Evolutionary conservation across 2,888 invertebrate species (phyloP), one percentile per base, ranked within the genome.

Genomic region (Gortyna flavago): DNA sequence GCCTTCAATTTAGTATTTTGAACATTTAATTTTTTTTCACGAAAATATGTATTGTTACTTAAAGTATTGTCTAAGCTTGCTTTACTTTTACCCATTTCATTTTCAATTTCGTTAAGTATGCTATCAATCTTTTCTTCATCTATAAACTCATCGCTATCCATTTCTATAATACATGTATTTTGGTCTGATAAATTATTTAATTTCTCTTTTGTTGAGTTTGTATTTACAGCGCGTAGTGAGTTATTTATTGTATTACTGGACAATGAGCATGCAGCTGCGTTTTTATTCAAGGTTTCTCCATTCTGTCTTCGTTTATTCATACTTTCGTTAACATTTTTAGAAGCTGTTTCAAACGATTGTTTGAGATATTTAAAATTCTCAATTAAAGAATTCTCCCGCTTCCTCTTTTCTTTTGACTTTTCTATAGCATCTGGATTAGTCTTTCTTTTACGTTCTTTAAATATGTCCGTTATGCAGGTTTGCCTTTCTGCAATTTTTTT

Each of bases 371-470:
- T 93, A 67, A 95, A 90, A 78, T 94, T 93, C 72, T 95, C 90
- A 67, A 95, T 87, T 25, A 95, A 57, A 83, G 89, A 87, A 82
- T 83, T 92, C 18, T 94, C 93, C 18, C 95, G 91, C 90, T 94
- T 96, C 77, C 92, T 95, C 82, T 96, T 96, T 89, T 96, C 95
- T 82, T 93, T 95, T 0, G 90, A 91, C 51, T 93, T 91, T 57
- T 91, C 90, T 65, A 79, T 78, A 25, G 89, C 80, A 66, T 82
- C 80, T 72, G 84, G 87, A 38, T 78, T 66, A 25, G 44, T 90
- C 77, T 93, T 96, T 84, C 95, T 92, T 89, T 96, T 96, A 8
- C 94, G 91, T 86, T 93, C 89, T 88, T 92, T 93, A 71, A 90
- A 93, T 18, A 87, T 89, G 64, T 94, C 93, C 18, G 92, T 93